Conservation (phyloP, 2,113 vertebrate genomes). For the Leptobrachium leishanense region DNA sequence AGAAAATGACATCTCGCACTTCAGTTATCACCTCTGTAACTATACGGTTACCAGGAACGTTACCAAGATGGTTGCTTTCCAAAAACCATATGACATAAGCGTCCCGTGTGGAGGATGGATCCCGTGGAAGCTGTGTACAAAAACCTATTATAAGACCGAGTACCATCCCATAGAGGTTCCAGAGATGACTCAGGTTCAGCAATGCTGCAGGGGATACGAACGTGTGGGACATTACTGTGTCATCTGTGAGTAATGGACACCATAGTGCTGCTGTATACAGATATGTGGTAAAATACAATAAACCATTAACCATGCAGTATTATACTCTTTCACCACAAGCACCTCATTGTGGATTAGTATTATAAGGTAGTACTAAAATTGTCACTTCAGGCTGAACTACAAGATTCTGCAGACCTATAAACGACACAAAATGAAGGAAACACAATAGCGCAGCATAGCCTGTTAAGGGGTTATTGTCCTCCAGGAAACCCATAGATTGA, state of each 20-base stretch:
- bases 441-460: too few species aligned
- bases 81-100: conserved; percentile 59
- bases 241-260: conserved; percentile 68
- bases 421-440: too few species aligned
- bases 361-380: too few species aligned
- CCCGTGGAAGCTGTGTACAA: conserved; percentile 74
- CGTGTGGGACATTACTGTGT: conserved; percentile 82
- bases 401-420: too few species aligned
- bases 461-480: too few species aligned
- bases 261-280: too few species aligned
- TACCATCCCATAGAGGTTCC: conserved; percentile 58
- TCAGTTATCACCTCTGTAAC: conserved; percentile 79
- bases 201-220: conserved; percentile 81
- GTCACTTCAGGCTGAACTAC: too few species aligned
- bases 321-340: too few species aligned
- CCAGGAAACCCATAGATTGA: too few species aligned
- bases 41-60: conserved; percentile 61
- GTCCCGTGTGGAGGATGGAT: conserved; percentile 79
- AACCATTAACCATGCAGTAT: too few species aligned
- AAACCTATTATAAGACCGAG: conserved; percentile 60
- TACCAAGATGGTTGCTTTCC: conserved; percentile 62
- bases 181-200: conserved; percentile 61
- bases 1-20: conserved; percentile 74
- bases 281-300: too few species aligned
- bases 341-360: too few species aligned